Base-by-base conservation (phyloP, 2,113 vertebrate genomes). In the Meles meles region DNA sequence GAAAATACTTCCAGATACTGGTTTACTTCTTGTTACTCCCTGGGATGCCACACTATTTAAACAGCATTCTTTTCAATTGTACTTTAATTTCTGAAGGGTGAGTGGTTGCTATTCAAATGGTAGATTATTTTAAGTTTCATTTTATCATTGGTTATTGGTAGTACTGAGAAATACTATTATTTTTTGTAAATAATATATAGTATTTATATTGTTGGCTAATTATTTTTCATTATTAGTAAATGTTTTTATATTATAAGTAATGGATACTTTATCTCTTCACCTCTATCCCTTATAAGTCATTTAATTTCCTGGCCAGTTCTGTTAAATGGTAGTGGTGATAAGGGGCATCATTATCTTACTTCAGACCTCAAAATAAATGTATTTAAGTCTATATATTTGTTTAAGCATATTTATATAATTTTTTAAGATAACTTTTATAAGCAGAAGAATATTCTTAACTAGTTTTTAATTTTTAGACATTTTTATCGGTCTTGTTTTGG, bases 161-260 rank as follows among this genome's bases (percentile, higher is more conserved):
- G 8, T 20, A 44, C 80, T 37, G 77, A 90, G 15, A 12, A 80
- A 80, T 74, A 81, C 3, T 39, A 67, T 44, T 44, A 83, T 44
- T 90, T 94, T 88, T 44, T 3, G 29, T 52, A 86, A 86, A 59
- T 37, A 8, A 39, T 10, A 18, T 71, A 25, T n/a, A 80, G 31
- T 20, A 3, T 92, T 89, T 61, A 34, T 59, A 72, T 65, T 82
- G 37, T 82, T 96, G 92, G 29, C 21, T 71, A 59, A 52, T 61
- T 65, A 67, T 57, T 31, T 49, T 87, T 95, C 93, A 47, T 34
- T 20, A 77, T 77, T 97, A n/a, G 42, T 96, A 88, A 87, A 87
- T 90, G 23, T 89, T 61, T 89, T 79, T 72, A 18, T n/a, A 71
- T 87, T 63, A 21, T 34, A 71, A 42, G 17, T 65, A 61, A 34